These are phyloP conservation scores for Resseliella maxima DNA, from an alignment of 2,888 invertebrate genomes.

Conservation along the genomic window DNA sequence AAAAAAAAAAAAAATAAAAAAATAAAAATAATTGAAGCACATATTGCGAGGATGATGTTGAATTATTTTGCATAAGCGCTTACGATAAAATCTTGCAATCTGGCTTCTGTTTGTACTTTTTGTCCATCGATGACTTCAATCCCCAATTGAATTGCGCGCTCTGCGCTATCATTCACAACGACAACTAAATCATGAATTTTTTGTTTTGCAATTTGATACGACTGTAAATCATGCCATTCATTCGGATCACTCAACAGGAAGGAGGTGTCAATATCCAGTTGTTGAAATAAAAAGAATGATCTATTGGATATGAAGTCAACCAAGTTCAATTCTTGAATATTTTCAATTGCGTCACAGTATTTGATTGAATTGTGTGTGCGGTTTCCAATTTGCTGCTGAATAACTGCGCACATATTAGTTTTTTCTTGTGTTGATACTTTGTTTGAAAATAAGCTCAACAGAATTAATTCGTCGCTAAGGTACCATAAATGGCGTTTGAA, in stretches of 20 bases:
- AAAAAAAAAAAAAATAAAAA: too few relatives aligned
- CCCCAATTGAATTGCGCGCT: constrained; percentile 39
- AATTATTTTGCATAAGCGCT: too few relatives aligned
- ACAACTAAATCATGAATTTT: background rate
- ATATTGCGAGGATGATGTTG: too few relatives aligned
- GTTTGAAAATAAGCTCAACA: background rate
- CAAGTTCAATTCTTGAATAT: background rate
- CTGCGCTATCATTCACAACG: constrained; percentile 29
- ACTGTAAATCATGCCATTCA: background rate
- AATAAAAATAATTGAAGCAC: too few relatives aligned
- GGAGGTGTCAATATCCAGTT: background rate
- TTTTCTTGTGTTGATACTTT: constrained; percentile 1
- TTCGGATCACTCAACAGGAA: background rate
- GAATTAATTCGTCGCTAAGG: background rate
- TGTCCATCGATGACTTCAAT: too few relatives aligned
- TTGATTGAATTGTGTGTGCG: background rate
- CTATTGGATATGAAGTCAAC: background rate
- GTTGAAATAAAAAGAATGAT: constrained; percentile 4
- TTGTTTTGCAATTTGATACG: background rate
- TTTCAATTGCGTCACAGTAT: background rate
- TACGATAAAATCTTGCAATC: too few relatives aligned
- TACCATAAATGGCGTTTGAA: constrained; percentile 44
- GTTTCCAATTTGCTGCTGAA: background rate
- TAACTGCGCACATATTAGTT: background rate
- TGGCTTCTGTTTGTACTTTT: too few relatives aligned